phyloP scores from a whole-genome alignment of 2,797 vertebrate genomes.

The Amphiprion clarkii region DNA sequence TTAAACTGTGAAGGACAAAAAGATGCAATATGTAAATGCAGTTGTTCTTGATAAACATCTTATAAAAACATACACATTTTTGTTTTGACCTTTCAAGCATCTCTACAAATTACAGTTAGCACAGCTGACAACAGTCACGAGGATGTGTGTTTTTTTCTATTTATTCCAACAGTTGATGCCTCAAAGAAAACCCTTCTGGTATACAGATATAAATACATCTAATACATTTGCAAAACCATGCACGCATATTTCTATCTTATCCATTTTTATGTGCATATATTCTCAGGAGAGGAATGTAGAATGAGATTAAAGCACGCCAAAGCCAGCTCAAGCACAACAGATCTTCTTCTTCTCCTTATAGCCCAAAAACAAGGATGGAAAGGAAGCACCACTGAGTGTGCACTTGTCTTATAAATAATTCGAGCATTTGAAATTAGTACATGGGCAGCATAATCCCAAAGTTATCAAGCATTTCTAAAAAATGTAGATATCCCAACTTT shows the following conservation, averaged over 20 bases:
- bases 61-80: not conserved
- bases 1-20: not conserved
- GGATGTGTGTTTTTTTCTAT: not conserved
- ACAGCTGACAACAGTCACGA: not conserved
- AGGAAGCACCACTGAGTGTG: not conserved
- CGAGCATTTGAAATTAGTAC: slow-evolving; percentile 7
- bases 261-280: slow-evolving; percentile 15
- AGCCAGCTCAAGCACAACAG: slow-evolving; percentile 18
- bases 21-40: not conserved
- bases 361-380: slow-evolving; percentile 29
- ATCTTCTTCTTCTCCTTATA: not conserved
- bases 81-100: not conserved
- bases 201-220: slow-evolving; percentile 34
- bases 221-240: slow-evolving; percentile 28
- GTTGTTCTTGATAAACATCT: not conserved
- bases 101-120: not conserved
- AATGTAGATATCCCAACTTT: slow-evolving; percentile 5
- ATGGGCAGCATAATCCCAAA: slow-evolving; percentile 24
- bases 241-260: slow-evolving; percentile 19
- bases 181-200: slow-evolving; percentile 10
- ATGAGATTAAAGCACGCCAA: slow-evolving; percentile 31
- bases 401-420: slow-evolving; percentile 35
- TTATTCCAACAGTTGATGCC: slow-evolving; percentile 15
- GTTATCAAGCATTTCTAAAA: slow-evolving; percentile 23
- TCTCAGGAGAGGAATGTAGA: slow-evolving; percentile 30